Conservation (phyloP, 2,888 invertebrate species). For the Netelia inedita region DNA sequence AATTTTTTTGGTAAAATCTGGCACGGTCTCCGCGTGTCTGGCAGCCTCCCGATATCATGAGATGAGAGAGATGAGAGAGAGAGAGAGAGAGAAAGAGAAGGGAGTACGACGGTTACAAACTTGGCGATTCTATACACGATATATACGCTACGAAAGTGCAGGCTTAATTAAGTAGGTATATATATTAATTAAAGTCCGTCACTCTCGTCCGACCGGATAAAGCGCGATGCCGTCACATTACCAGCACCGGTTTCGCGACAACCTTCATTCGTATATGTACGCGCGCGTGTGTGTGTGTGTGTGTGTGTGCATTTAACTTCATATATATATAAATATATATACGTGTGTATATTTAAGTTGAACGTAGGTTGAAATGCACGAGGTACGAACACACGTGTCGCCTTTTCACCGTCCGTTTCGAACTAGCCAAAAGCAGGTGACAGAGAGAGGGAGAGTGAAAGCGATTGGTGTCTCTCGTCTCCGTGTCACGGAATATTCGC, state of each 20-base stretch:
- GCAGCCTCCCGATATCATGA: too few relatives aligned
- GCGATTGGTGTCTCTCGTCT: conserved; percentile 1
- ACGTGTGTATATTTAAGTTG: neutral
- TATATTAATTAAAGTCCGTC: conserved; percentile 81
- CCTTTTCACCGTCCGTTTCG: neutral
- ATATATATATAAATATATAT: conserved; percentile 1
- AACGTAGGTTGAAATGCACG: neutral
- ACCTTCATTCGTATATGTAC: neutral
- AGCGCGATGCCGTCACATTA: conserved; percentile 36
- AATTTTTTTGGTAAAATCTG: too few relatives aligned
- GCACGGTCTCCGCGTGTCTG: too few relatives aligned
- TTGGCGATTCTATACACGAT: conserved; percentile 65
- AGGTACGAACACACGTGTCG: neutral
- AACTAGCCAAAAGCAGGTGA: too few relatives aligned
- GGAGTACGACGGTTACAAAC: conserved; percentile 5
- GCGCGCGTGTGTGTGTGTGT: neutral
- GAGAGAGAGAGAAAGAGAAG: too few relatives aligned
- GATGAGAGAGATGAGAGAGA: neutral
- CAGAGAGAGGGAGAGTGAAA: conserved; percentile 14
- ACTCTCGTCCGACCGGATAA: conserved; percentile 52
- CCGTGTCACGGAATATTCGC: neutral
- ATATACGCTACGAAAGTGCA: conserved; percentile 73
- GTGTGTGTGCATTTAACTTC: neutral
- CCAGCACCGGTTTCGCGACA: conserved; percentile 10
- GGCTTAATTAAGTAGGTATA: conserved; percentile 82